Evolutionary conservation across 2,797 vertebrate genomes (phyloP).

Genomic region (Chiroxiphia lanceolata): DNA sequence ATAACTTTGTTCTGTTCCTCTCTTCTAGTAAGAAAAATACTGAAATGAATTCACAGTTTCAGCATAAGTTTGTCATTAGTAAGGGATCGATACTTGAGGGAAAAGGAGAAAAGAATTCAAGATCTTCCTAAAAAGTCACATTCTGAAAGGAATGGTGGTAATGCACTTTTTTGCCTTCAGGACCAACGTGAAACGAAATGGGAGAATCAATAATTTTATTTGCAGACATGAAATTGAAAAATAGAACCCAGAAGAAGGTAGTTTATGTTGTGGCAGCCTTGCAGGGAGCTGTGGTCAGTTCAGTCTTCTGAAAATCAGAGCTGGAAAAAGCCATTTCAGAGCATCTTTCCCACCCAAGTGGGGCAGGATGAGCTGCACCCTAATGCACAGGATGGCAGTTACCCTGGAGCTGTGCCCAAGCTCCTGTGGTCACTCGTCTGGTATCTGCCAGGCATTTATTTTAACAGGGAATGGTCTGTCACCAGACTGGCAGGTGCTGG

Average conservation of each 20-base stretch:
- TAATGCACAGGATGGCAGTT: not conserved
- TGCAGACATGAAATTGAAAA: not conserved
- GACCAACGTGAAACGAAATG: not conserved
- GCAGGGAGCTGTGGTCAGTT: not conserved
- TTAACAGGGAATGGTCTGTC: not conserved
- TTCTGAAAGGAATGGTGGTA: not conserved
- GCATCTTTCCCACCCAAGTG: fast-evolving
- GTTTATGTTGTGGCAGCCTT: not conserved
- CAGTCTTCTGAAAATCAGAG: not conserved
- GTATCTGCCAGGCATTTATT: not conserved
- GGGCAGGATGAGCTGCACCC: not conserved
- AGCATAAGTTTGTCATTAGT: not conserved
- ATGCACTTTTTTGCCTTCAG: not conserved
- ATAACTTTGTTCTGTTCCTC: not conserved
- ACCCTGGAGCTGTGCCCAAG: not conserved
- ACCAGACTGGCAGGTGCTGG: not conserved
- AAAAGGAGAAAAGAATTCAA: not conserved
- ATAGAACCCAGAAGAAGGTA: not conserved
- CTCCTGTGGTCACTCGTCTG: not conserved
- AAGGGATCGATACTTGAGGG: not conserved
- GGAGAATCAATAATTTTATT: not conserved
- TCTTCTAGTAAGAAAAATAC: not conserved
- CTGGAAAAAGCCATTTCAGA: not conserved
- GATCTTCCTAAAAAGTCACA: not conserved
- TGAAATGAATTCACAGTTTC: not conserved